Evolutionary conservation across 2,797 vertebrate genomes (phyloP).

Genomic region (Myioborus miniatus): DNA sequence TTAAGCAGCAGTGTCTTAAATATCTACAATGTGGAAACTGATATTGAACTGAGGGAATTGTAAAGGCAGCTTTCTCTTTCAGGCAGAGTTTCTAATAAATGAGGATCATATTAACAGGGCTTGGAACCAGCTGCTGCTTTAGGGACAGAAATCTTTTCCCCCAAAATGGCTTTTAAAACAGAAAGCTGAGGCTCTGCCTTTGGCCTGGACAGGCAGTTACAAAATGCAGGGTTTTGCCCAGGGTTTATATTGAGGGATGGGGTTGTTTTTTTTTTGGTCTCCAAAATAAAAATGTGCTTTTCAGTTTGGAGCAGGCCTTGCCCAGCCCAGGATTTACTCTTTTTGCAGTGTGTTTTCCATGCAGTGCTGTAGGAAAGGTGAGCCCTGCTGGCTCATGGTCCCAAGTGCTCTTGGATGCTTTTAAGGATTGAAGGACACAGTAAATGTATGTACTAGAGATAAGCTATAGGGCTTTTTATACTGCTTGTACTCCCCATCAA

Average conservation of each 20-base stretch:
- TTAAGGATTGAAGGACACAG: not conserved
- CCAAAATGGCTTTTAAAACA: not conserved
- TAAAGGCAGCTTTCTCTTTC: conserved; percentile 36
- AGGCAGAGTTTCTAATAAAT: conserved; percentile 26
- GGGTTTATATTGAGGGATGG: not conserved
- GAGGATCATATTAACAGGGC: not conserved
- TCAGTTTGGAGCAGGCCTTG: not conserved
- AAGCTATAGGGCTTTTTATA: rapidly evolving
- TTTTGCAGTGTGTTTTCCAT: not conserved
- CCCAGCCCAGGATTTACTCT: rapidly evolving
- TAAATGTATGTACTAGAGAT: not conserved
- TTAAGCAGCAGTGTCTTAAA: conserved; percentile 53
- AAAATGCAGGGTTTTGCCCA: not conserved
- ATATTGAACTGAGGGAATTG: conserved; percentile 62
- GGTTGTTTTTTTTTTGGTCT: not conserved
- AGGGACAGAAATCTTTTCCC: not conserved
- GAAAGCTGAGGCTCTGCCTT: not conserved
- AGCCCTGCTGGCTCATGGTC: not conserved
- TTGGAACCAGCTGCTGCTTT: conserved; percentile 53
- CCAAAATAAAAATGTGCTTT: not conserved
- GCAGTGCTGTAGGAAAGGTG: not conserved
- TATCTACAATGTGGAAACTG: conserved; percentile 23
- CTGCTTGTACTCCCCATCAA: not conserved
- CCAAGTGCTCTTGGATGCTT: not conserved
- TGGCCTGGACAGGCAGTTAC: not conserved